phyloP scores from a whole-genome alignment of 2,888 invertebrate species.

The Acrocyrtus sp. region DNA sequence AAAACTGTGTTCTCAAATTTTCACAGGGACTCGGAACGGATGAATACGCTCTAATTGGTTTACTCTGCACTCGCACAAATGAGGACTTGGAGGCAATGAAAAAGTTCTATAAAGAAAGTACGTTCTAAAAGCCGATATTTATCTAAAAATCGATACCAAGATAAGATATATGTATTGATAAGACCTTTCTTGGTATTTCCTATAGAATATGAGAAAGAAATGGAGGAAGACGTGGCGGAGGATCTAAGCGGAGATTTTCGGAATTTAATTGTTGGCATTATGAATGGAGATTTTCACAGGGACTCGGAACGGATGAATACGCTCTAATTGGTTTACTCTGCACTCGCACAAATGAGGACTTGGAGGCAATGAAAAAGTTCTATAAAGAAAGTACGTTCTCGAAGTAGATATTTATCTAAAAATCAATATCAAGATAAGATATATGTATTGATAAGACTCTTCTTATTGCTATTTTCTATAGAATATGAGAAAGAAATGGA shows the following conservation, averaged over 20 bases:
- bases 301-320: slow-evolving; percentile 67
- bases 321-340: slow-evolving; percentile 67
- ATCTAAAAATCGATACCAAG: too few relatives aligned
- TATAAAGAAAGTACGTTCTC: slow-evolving; percentile 64
- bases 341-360: slow-evolving; percentile 66
- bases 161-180: too few relatives aligned
- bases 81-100: slow-evolving; percentile 64
- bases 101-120: slow-evolving; percentile 64
- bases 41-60: slow-evolving; percentile 67
- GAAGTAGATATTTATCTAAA: not conserved
- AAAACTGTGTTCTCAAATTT: too few relatives aligned
- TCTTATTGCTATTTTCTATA: slow-evolving; percentile 59
- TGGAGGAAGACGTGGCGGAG: slow-evolving; percentile 67
- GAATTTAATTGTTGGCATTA: slow-evolving; percentile 66
- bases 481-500: slow-evolving; percentile 66
- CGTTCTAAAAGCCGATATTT: slow-evolving; percentile 48
- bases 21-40: slow-evolving; percentile 67
- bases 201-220: slow-evolving; percentile 65
- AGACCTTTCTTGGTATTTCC: too few relatives aligned
- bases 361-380: slow-evolving; percentile 64
- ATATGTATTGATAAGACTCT: not conserved
- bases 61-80: slow-evolving; percentile 67
- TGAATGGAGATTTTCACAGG: slow-evolving; percentile 63
- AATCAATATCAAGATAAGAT: not conserved
- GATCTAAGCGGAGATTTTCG: slow-evolving; percentile 69